Conservation (phyloP, 1,140 invertebrate genomes). For the Propsilocerus akamusi region DNA sequence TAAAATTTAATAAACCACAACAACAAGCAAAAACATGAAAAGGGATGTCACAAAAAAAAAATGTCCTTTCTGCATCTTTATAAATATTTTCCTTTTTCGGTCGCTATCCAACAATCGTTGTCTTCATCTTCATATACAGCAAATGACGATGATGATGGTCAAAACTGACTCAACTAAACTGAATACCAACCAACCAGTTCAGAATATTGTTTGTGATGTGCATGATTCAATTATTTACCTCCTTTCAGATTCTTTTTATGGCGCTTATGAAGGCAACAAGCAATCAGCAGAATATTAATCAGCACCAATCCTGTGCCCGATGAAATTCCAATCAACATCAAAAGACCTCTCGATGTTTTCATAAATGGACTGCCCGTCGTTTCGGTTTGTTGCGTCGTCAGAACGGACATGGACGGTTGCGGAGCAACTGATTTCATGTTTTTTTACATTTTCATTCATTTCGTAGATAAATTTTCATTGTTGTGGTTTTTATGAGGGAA, state of each 20-base stretch:
- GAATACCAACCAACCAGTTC: no score
- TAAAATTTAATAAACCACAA: no score
- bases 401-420: background rate
- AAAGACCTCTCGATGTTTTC: conserved; percentile 27
- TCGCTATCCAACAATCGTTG: conserved; percentile 9
- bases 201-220: no score
- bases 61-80: background rate
- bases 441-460: no score
- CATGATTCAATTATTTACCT: conserved; percentile 23
- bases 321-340: conserved; percentile 53
- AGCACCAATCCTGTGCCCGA: conserved; percentile 50
- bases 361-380: conserved; percentile 1
- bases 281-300: conserved; percentile 69
- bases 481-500: no score
- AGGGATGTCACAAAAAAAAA: no score
- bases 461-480: background rate
- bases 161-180: no score
- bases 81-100: background rate
- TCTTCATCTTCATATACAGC: background rate
- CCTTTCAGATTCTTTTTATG: conserved; percentile 49
- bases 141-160: no score
- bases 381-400: background rate
- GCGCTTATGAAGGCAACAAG: conserved; percentile 66
- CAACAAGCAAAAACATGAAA: no score
- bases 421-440: background rate